phyloP scores from a whole-genome alignment of 2,888 invertebrate species.

The Lycophotia porphyrea region DNA sequence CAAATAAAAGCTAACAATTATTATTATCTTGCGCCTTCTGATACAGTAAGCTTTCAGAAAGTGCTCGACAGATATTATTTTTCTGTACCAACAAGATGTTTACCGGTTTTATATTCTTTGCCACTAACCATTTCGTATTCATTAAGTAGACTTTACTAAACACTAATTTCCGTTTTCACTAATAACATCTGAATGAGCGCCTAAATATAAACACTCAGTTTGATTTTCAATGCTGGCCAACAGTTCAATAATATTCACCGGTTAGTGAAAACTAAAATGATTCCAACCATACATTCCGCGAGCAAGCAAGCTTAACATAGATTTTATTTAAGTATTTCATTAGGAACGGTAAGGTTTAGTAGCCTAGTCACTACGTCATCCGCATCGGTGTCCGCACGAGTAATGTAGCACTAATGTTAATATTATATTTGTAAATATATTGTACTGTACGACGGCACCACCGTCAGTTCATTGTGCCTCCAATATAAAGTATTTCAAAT shows the following conservation, averaged over 20 bases:
- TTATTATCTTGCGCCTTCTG: slow-evolving; percentile 46
- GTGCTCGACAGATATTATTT: background rate
- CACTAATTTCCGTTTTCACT: background rate
- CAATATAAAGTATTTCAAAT: slow-evolving; percentile 81
- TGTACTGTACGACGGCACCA: slow-evolving; percentile 74
- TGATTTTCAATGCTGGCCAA: background rate
- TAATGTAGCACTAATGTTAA: slow-evolving; percentile 62
- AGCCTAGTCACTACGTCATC: slow-evolving; percentile 83
- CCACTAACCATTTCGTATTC: slow-evolving; percentile 8
- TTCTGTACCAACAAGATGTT: background rate
- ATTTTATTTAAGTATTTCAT: slow-evolving; percentile 53
- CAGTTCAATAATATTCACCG: background rate
- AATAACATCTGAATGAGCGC: background rate
- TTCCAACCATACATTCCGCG: slow-evolving; percentile 57
- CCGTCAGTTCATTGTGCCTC: slow-evolving; percentile 87
- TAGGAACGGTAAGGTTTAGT: slow-evolving; percentile 57
- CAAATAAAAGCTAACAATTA: slow-evolving; percentile 70
- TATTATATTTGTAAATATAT: slow-evolving; percentile 71
- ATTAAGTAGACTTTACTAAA: background rate
- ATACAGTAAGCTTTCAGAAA: slow-evolving; percentile 22
- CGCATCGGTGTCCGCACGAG: slow-evolving; percentile 71
- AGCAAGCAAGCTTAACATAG: slow-evolving; percentile 50
- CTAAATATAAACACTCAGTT: background rate
- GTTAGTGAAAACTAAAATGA: slow-evolving; percentile 1
- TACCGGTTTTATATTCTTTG: slow-evolving; percentile 1